Evolutionary conservation across 2,888 invertebrate genomes (phyloP).

Genomic region (Drosophila picticornis): DNA sequence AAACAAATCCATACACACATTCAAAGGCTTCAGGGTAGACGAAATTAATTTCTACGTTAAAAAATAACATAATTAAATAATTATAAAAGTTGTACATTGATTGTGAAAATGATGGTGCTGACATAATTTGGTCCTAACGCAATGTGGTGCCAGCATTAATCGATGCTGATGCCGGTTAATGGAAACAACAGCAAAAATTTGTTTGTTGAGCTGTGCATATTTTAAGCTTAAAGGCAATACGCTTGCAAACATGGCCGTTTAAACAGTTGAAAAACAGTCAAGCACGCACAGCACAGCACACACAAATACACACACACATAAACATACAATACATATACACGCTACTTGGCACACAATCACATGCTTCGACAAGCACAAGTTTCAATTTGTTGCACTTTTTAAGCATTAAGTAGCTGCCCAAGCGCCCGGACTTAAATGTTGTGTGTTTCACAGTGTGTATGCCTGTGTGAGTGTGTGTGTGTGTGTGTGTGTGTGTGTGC

Average conservation of each 20-base stretch:
- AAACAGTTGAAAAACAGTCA: slow-evolving; percentile 45
- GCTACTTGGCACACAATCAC: slow-evolving; percentile 74
- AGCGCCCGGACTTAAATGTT: slow-evolving; percentile 57
- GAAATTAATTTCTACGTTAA: not conserved
- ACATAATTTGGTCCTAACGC: slow-evolving; percentile 28
- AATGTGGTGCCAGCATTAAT: slow-evolving; percentile 34
- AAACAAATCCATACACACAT: not conserved
- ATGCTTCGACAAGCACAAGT: slow-evolving; percentile 83
- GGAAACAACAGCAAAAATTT: slow-evolving; percentile 37
- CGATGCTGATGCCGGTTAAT: slow-evolving; percentile 37
- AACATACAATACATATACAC: slow-evolving; percentile 21
- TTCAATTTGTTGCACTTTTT: slow-evolving; percentile 84
- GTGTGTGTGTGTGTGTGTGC: slow-evolving; percentile 15
- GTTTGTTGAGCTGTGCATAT: slow-evolving; percentile 41
- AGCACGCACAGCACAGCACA: slow-evolving; percentile 12
- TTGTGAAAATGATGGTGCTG: slow-evolving; percentile 4
- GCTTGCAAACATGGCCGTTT: slow-evolving; percentile 61
- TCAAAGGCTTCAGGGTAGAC: not conserved
- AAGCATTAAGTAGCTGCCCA: slow-evolving; percentile 77
- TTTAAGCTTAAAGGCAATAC: slow-evolving; percentile 67
- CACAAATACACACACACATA: slow-evolving; percentile 20
- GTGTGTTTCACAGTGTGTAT: slow-evolving; percentile 13
- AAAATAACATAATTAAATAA: not conserved
- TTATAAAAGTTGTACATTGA: not conserved
- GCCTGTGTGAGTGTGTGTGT: slow-evolving; percentile 25